Percentiles rank a stretch among this genome's conserved stretches.
Evolutionary conservation across 2,888 invertebrate species (phyloP).

Genomic region (Hirtodrosophila confusa): DNA sequence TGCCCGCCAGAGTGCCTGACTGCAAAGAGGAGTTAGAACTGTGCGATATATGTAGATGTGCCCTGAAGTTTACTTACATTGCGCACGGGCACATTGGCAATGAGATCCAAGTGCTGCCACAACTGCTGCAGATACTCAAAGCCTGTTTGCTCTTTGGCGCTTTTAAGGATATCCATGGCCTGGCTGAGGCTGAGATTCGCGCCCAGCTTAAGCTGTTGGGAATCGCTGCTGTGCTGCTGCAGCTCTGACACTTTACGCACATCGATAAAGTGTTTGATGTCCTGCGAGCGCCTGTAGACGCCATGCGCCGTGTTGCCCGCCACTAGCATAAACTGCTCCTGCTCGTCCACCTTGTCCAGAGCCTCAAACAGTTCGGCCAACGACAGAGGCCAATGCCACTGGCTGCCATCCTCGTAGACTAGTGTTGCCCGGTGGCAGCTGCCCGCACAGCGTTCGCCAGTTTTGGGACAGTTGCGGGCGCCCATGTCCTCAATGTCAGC

Average conservation of each 20-base stretch:
- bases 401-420: slow-evolving; percentile 64
- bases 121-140: slow-evolving; percentile 85
- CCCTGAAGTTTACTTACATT: slow-evolving; percentile 85
- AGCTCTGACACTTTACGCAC: slow-evolving; percentile 87
- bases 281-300: slow-evolving; percentile 82
- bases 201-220: slow-evolving; percentile 72
- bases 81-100: slow-evolving; percentile 88
- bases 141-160: slow-evolving; percentile 80
- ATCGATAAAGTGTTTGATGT: slow-evolving; percentile 86
- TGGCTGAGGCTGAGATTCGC: slow-evolving; percentile 85
- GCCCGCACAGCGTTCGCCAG: slow-evolving; percentile 80
- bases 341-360: slow-evolving; percentile 79
- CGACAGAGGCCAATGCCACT: slow-evolving; percentile 79
- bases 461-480: slow-evolving; percentile 80
- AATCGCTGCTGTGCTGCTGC: slow-evolving; percentile 82
- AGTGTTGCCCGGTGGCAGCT: slow-evolving; percentile 59
- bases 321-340: slow-evolving; percentile 87
- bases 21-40: slow-evolving; percentile 64
- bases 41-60: not conserved
- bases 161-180: slow-evolving; percentile 84
- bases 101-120: slow-evolving; percentile 86
- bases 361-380: slow-evolving; percentile 64
- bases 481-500: slow-evolving; percentile 84
- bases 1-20: slow-evolving; percentile 89
- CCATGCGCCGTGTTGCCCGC: slow-evolving; percentile 92